A percentile compares a stretch with the other conserved stretches of the same genome.
phyloP scores from a whole-genome alignment of 2,888 invertebrate species.

The Lampropteryx suffumata region DNA sequence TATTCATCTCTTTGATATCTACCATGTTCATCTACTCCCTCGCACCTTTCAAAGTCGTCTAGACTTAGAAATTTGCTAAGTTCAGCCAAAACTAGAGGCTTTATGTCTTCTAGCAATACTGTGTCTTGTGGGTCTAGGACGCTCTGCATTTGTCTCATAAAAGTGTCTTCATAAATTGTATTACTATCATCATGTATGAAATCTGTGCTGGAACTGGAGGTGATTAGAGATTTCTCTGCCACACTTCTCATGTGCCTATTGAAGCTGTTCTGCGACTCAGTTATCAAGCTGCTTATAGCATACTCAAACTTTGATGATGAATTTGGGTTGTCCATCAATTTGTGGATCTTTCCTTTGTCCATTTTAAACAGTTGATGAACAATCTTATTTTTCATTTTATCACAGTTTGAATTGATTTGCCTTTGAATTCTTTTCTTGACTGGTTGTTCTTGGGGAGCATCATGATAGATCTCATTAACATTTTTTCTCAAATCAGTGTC shows the following conservation, averaged over 20 bases:
- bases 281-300: conserved; percentile 75
- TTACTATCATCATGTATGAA: conserved; percentile 84
- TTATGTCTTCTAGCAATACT: conserved; percentile 81
- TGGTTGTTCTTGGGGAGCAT: conserved; percentile 50
- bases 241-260: conserved; percentile 71
- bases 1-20: conserved; percentile 38
- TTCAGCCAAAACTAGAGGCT: conserved; percentile 83
- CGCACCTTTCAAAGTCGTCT: conserved; percentile 58
- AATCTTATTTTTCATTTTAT: conserved; percentile 75
- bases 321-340: conserved; percentile 74
- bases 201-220: conserved; percentile 56
- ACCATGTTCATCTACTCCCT: conserved; percentile 38
- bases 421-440: conserved; percentile 52
- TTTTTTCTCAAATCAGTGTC: conserved; percentile 39
- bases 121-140: conserved; percentile 83
- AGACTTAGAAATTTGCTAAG: conserved; percentile 80
- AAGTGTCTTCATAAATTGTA: conserved; percentile 87
- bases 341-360: conserved; percentile 76
- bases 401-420: conserved; percentile 61
- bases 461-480: conserved; percentile 30
- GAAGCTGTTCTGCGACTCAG: conserved; percentile 75
- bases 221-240: conserved; percentile 71
- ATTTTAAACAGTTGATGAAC: conserved; percentile 77
- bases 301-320: conserved; percentile 79
- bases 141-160: conserved; percentile 87